A percentile compares a stretch with the other conserved stretches of the same genome.
These are phyloP conservation scores for Brotula barbata DNA, from an alignment of 2,797 vertebrate species.

Conservation along the genomic window DNA sequence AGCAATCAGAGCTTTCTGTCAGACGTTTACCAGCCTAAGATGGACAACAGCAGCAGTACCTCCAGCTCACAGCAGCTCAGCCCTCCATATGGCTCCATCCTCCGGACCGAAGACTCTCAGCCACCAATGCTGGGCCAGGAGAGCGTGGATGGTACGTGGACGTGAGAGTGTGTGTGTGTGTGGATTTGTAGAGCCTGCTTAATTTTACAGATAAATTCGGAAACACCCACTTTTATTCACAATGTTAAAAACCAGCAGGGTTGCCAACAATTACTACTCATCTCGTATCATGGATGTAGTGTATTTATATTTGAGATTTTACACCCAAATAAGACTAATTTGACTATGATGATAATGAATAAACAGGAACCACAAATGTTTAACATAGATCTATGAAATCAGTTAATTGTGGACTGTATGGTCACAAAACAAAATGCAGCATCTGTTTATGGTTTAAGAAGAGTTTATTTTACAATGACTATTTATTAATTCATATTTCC, in stretches of 20 bases:
- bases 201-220: not conserved
- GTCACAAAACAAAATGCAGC: no score
- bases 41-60: constrained; percentile 95
- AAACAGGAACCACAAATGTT: not conserved
- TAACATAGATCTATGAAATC: not conserved
- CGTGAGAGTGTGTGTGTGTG: not conserved
- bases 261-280: no score
- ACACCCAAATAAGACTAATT: not conserved
- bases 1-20: constrained; percentile 98
- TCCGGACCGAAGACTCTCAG: constrained; percentile 93
- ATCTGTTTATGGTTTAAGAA: no score
- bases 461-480: no score
- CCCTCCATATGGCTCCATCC: constrained; percentile 84
- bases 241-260: not conserved
- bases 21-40: constrained; percentile 92
- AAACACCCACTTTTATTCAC: no score
- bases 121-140: constrained; percentile 97
- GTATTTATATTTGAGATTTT: not conserved
- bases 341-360: not conserved
- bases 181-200: not conserved
- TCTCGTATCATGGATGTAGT: not conserved
- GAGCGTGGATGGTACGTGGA: constrained; percentile 87
- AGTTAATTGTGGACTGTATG: not conserved
- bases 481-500: no score
- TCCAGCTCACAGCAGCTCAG: constrained; percentile 95